Base-by-base conservation (phyloP, 2,888 invertebrate genomes). In the Melinaea menophilus region DNA sequence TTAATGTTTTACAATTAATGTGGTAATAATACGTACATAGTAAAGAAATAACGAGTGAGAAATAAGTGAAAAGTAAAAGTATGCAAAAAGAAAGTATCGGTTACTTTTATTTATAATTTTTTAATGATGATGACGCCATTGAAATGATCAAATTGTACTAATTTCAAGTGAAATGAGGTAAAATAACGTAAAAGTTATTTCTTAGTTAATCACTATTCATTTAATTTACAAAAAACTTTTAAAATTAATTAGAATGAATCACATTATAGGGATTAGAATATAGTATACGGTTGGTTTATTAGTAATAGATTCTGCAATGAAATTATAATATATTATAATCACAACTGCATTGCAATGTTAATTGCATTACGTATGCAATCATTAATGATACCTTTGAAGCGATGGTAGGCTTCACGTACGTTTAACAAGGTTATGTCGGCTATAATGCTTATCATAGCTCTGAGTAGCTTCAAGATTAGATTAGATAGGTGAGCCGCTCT, bases 81-180 rank as follows among this genome's bases (percentile, higher is more conserved):
- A 78, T 76, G 66, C 69, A 76, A 76, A 80, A 82, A 81, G 80
- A 82, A 82, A 80, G 82, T 81, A 77, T 22, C 22, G 22, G 22
- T 22, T 22, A 22, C 22, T 22, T 22, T 22, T 22, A 22, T 22
- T 22, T 22, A 22, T 22, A 22, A 22, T 22, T 22, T 22, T 22
- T 22, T 0, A 22, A 22, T 22, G 22, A 22, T 22, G 22, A 79
- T 75, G 79, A 80, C 22, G 22, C 22, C 81, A 83, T 84, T 82
- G 83, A 79, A 77, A 82, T 72, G 82, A 85, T 84, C 31, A n/a
- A 86, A 87, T 86, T 84, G 84, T 86, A 85, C 86, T 86, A 86
- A 86, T 87, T 86, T 87, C 87, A 86, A 87, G 87, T 87, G 86
- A 86, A 87, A 87, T 87, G 85, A 86, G 86, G 84, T 80, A 84